A percentile compares a stretch with the other conserved stretches of the same genome.
These are phyloP conservation scores for Lateolabrax maculatus DNA, from an alignment of 2,797 vertebrate species.

Conservation along the genomic window DNA sequence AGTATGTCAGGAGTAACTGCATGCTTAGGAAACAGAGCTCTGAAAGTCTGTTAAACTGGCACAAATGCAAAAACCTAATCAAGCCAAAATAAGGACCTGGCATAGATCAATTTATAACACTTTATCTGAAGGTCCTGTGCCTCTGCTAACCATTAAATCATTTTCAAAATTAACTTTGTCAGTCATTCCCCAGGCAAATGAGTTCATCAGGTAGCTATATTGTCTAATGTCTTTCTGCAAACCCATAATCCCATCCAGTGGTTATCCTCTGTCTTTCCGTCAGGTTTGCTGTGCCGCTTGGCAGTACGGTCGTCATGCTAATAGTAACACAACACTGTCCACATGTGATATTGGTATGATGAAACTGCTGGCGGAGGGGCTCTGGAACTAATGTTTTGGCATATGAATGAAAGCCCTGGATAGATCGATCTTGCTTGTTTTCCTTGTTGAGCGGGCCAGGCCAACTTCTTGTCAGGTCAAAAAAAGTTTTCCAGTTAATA, in stretches of 20 bases:
- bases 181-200: constrained; percentile 50
- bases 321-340: constrained; percentile 78
- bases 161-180: constrained; percentile 51
- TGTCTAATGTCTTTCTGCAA: constrained; percentile 47
- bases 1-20: constrained; percentile 51
- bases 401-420: constrained; percentile 72
- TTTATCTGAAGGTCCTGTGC: constrained; percentile 28
- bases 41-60: constrained; percentile 46
- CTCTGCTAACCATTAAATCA: constrained; percentile 50
- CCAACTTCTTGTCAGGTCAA: constrained; percentile 82
- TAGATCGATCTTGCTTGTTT: constrained; percentile 81
- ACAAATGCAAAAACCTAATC: constrained; percentile 53
- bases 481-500: constrained; percentile 82
- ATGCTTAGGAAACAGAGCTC: constrained; percentile 36
- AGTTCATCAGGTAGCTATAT: constrained; percentile 64
- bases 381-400: constrained; percentile 83
- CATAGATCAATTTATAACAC: constrained; percentile 38
- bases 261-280: constrained; percentile 61
- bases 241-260: constrained; percentile 54
- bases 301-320: constrained; percentile 63
- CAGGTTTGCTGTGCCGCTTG: constrained; percentile 59
- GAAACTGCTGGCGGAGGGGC: constrained; percentile 78
- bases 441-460: constrained; percentile 74
- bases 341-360: constrained; percentile 83
- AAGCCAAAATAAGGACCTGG: constrained; percentile 41